Evolutionary conservation across 2,888 invertebrate species (phyloP), one percentile per base, ranked within the genome.

Genomic region (Zygaena filipendulae): DNA sequence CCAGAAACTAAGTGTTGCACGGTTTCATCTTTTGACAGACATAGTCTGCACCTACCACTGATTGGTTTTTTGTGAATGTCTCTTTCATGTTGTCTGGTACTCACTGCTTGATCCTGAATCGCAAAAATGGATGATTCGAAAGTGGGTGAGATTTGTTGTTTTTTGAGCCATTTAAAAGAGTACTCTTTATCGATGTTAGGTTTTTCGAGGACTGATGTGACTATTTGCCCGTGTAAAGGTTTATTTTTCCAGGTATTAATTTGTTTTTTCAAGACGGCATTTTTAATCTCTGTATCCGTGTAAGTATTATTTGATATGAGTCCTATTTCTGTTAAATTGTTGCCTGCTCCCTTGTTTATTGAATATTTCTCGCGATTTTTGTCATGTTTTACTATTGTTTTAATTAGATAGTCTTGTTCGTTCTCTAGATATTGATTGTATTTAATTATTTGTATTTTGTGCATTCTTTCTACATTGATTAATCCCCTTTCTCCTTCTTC

Each of bases 361-460:
- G 26, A 32, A 13, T 35, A 31, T 36, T 38, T 38, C 21, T 29
- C 21, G 19, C 12, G 33, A 9, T 22, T 26, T 35, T 25, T 32
- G 16, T 36, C 30, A 23, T 35, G 33, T 28, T 26, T 14, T 22
- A 10, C 11, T 4, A 32, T 25, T 21, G 26, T 23, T 29, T 32
- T 28, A 4, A 32, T 25, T 8, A 39, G 14, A 9, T 32, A n/a
- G 13, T 37, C 29, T 5, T 4, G 14, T 13, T 26, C 16, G 9
- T 5, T 28, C 20, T 33, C 18, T 29, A 32, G 27, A 13, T 35
- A 33, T 16, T 14, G 7, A 8, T 33, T 33, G 16, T 35, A 25
- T 25, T 35, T 35, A 11, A 36, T 23, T 21, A 36, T 36, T 21
- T 35, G 34, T 20, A 23, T 24, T 23, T 36, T 35, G 19, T 37